Evolutionary conservation across 2,888 invertebrate species (phyloP), one percentile per base, ranked within the genome.

Genomic region (Drosophila melanosoma): DNA sequence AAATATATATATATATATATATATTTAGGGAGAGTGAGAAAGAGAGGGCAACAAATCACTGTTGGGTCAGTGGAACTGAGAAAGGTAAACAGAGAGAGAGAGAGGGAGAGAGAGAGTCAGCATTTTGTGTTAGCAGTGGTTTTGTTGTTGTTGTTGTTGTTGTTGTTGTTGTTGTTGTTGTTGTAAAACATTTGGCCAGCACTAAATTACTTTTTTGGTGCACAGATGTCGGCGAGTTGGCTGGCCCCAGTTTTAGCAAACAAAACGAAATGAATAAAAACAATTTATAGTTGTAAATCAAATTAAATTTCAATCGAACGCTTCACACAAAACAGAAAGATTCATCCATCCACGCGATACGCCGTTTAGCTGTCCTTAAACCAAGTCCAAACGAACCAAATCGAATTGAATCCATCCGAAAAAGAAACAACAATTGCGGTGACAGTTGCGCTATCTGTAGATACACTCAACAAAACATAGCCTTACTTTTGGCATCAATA

Each of bases 221-320:
- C 73, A 76, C 84, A 88, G 77, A 66, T 87, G 87, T 84, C 79
- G 62, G 52, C 42, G 42, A 29, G 56, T 36, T 36, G 6, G 38
- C 32, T 20, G 23, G 49, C 3, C 45, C 40, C n/a, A 45, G 15
- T 23, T 45, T 8, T 8, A 26, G 17, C 49, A 20, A 40, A 53
- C 53, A 71, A 56, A 74, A 68, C 35, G 63, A 83, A 83, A 81
- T 84, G 87, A 86, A 83, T 84, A 88, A 88, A 83, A 88, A 84
- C 89, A 83, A 84, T 84, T 84, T 81, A 81, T 86, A 81, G 86
- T 81, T 83, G 87, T 86, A 88, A 84, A 88, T 84, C 84, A 84
- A 84, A 84, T 84, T 84, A 88, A 84, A 86, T 88, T 86, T 88
- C 84, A 83, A 88, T 84, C 83, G 84, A 72, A 81, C 77, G 75